Conservation (phyloP, 2,888 invertebrate genomes). For the Eilema griseolum region DNA sequence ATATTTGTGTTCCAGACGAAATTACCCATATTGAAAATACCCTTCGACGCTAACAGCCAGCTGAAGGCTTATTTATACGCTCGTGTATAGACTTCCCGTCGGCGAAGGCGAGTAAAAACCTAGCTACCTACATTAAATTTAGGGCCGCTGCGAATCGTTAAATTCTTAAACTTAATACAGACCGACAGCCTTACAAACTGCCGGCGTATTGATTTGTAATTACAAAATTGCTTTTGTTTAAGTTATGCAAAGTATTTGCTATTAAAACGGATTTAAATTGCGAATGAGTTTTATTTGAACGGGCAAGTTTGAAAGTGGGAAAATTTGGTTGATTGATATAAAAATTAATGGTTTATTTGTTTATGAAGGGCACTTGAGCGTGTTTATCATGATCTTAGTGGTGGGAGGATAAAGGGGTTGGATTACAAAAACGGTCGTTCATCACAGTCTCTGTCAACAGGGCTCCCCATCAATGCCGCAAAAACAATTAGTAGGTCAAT, state of each 20-base stretch:
- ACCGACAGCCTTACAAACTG: slow-evolving; percentile 64
- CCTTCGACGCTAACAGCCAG: slow-evolving; percentile 81
- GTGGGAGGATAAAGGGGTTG: slow-evolving; percentile 65
- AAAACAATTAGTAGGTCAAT: slow-evolving; percentile 86
- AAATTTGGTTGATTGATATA: slow-evolving; percentile 53
- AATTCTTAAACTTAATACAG: slow-evolving; percentile 68
- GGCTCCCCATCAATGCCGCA: slow-evolving; percentile 78
- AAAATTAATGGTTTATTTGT: slow-evolving; percentile 48
- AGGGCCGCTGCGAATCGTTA: slow-evolving; percentile 59
- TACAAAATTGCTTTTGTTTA: slow-evolving; percentile 67
- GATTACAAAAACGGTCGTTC: slow-evolving; percentile 79
- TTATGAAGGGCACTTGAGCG: slow-evolving; percentile 54
- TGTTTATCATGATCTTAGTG: slow-evolving; percentile 65
- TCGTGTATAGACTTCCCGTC: slow-evolving; percentile 66
- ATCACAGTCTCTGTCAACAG: slow-evolving; percentile 83
- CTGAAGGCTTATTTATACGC: slow-evolving; percentile 82
- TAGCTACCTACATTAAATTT: slow-evolving; percentile 66
- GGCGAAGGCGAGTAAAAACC: slow-evolving; percentile 63
- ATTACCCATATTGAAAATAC: slow-evolving; percentile 87
- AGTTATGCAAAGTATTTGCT: slow-evolving; percentile 71
- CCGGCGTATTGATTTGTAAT: slow-evolving; percentile 72
- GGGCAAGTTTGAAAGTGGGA: slow-evolving; percentile 54
- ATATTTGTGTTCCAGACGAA: slow-evolving; percentile 84
- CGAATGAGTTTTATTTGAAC: slow-evolving; percentile 57
- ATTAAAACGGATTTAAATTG: slow-evolving; percentile 63